Percentiles rank a stretch among this genome's conserved stretches.
These are phyloP conservation scores for Bathynomus jamesi DNA, from an alignment of 1,140 invertebrate genomes.

Conservation along the genomic window DNA sequence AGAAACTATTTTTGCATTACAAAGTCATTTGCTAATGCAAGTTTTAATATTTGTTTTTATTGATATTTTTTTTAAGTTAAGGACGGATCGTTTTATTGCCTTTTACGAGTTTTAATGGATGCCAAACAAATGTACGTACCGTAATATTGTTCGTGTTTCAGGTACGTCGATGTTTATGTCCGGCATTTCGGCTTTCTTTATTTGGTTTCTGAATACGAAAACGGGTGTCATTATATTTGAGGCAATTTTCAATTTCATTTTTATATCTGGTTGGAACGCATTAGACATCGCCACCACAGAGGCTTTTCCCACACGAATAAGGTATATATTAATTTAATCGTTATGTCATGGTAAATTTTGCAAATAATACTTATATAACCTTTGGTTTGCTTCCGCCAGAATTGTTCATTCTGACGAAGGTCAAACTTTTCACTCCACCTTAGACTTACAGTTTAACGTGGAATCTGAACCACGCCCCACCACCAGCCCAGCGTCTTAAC, in stretches of 20 bases:
- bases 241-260: slow-evolving; percentile 47
- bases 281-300: slow-evolving; percentile 48
- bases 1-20: neutral
- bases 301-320: slow-evolving; percentile 48
- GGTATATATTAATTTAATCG: too few species aligned
- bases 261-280: slow-evolving; percentile 47
- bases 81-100: neutral
- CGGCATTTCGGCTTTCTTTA: slow-evolving; percentile 46
- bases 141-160: slow-evolving; percentile 28
- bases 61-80: neutral
- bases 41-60: neutral
- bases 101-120: too few species aligned
- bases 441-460: too few species aligned
- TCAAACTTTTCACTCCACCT: too few species aligned
- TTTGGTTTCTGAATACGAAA: slow-evolving; percentile 45
- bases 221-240: slow-evolving; percentile 41
- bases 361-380: too few species aligned
- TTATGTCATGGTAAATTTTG: too few species aligned
- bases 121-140: neutral
- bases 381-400: too few species aligned
- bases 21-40: neutral
- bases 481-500: too few species aligned
- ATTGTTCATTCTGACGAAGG: too few species aligned
- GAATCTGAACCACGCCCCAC: too few species aligned
- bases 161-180: slow-evolving; percentile 47